Evolutionary conservation across 2,797 vertebrate species (phyloP).

Genomic region (Crax fasciolata): DNA sequence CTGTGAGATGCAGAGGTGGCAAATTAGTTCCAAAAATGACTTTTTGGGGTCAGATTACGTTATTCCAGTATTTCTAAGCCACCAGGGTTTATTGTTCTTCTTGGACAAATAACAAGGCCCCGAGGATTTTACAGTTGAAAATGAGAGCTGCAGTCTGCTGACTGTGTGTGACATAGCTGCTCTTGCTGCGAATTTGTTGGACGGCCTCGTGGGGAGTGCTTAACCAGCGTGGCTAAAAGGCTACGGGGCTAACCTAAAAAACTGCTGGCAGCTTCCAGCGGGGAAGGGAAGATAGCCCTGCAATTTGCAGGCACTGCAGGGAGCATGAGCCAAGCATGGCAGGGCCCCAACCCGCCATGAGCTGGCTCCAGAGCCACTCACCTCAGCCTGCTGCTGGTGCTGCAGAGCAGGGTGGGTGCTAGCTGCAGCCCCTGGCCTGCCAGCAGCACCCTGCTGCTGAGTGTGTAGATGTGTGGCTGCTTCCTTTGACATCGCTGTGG

Average conservation of each 20-base stretch:
- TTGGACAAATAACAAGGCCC: slow-evolving; percentile 26
- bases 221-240: slow-evolving; percentile 4
- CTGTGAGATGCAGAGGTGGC: background rate
- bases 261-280: slow-evolving; percentile 1
- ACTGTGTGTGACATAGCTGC: background rate
- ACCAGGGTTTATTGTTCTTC: background rate
- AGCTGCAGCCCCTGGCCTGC: background rate
- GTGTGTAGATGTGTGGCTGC: background rate
- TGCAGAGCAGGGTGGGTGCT: background rate
- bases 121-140: background rate
- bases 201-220: background rate
- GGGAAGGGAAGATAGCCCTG: background rate
- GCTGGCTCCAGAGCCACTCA: background rate
- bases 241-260: slow-evolving; percentile 7
- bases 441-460: background rate
- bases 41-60: background rate
- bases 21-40: background rate
- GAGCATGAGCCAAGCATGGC: background rate
- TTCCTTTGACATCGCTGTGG: background rate
- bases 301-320: background rate
- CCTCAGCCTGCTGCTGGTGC: background rate
- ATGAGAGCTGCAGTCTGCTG: background rate
- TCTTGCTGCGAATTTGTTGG: slow-evolving; percentile 15
- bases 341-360: background rate
- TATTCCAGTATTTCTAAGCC: slow-evolving; percentile 30